Percentiles rank a stretch among this genome's conserved stretches.
These are phyloP conservation scores for Rhabdophis nuchalis DNA, from an alignment of 2,797 vertebrate species.

Conservation along the genomic window DNA sequence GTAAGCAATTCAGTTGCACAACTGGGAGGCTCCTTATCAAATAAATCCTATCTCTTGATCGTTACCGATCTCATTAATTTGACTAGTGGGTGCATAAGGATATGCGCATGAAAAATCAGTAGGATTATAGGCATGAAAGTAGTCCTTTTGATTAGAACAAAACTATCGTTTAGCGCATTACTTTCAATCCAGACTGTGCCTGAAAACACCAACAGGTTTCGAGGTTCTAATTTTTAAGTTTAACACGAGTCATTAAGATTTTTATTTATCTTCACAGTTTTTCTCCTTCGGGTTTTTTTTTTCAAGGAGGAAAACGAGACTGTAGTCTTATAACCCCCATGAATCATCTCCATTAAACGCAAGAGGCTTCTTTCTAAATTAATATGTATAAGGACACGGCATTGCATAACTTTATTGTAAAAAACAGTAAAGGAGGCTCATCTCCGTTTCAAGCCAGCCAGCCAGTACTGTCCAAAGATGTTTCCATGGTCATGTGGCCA, in stretches of 20 bases:
- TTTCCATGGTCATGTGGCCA: too few relatives aligned
- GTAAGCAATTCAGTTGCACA: background rate
- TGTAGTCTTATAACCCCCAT: background rate
- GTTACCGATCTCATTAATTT: background rate
- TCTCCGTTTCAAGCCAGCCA: too few relatives aligned
- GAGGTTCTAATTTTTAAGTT: background rate
- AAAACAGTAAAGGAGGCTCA: too few relatives aligned
- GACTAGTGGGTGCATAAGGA: background rate
- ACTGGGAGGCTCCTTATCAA: background rate
- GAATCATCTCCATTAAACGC: too few relatives aligned
- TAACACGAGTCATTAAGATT: background rate
- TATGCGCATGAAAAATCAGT: background rate
- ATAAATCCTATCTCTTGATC: background rate
- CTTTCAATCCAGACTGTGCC: background rate
- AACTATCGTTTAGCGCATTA: background rate
- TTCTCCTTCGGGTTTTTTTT: background rate
- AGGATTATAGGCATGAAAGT: background rate
- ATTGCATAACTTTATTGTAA: background rate
- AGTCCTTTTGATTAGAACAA: background rate
- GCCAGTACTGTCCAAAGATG: background rate
- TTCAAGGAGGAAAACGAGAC: background rate
- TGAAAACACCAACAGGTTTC: background rate
- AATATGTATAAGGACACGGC: background rate
- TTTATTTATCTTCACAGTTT: background rate
- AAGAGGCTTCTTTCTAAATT: background rate